A percentile compares a stretch with the other conserved stretches of the same genome.
Conservation (phyloP, 2,888 invertebrate species). For the Agrilus mali region DNA sequence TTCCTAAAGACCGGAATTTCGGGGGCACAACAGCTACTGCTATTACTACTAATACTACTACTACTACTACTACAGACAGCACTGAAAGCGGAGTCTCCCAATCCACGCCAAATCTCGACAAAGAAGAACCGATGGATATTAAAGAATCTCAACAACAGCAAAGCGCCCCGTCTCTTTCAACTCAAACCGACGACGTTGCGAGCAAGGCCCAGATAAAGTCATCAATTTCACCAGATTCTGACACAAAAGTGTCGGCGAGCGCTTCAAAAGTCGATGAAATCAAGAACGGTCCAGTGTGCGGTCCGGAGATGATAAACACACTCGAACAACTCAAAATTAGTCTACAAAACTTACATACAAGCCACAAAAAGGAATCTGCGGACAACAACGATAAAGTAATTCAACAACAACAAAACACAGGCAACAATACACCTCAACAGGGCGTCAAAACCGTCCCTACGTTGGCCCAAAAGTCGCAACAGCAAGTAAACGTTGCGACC, state of each 20-base stretch:
- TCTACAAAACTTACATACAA: conserved; percentile 43
- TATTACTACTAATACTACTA: too few relatives aligned
- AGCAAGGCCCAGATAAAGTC: conserved; percentile 5
- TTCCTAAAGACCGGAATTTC: conserved; percentile 30
- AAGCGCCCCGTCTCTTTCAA: neutral
- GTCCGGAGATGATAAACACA: conserved; percentile 39
- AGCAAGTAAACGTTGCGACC: conserved; percentile 7
- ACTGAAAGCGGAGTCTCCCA: too few relatives aligned
- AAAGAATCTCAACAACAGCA: conserved; percentile 6
- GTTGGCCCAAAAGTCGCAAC: conserved; percentile 9
- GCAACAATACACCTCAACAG: conserved; percentile 5
- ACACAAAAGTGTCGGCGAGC: conserved; percentile 13
- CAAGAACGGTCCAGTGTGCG: conserved; percentile 21
- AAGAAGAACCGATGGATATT: neutral
- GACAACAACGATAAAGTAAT: conserved; percentile 9
- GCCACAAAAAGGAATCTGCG: conserved; percentile 24
- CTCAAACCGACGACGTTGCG: conserved; percentile 3
- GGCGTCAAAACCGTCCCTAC: conserved; percentile 6
- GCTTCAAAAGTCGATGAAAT: conserved; percentile 16
- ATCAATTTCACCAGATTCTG: conserved; percentile 25
- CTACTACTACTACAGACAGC: neutral
- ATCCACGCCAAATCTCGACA: conserved; percentile 1
- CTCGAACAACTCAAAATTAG: conserved; percentile 45
- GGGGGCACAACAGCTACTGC: too few relatives aligned
- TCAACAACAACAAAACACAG: conserved; percentile 6